phyloP scores from a whole-genome alignment of 2,888 invertebrate species.

The Furcula furcula region DNA sequence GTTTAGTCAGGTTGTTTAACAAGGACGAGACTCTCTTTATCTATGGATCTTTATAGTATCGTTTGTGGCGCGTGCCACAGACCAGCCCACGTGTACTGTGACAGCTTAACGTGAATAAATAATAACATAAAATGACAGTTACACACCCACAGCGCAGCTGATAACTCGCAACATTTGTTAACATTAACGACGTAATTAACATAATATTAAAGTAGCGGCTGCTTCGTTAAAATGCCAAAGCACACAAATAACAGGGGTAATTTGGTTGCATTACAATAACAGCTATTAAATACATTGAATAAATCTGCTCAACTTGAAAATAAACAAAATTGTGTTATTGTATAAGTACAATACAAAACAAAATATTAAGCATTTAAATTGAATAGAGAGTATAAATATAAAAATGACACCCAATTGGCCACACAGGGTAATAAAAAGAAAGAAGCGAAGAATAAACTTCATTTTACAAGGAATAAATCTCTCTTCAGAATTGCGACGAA shows the following conservation, averaged over 20 bases:
- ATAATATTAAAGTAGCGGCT: constrained; percentile 19
- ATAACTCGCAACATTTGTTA: constrained; percentile 47
- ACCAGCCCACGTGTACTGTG: constrained; percentile 44
- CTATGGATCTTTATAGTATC: constrained; percentile 32
- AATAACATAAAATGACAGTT: constrained; percentile 45
- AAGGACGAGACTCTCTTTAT: constrained; percentile 25
- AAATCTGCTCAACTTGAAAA: not conserved
- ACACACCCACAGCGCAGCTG: constrained; percentile 37
- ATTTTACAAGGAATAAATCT: constrained; percentile 64
- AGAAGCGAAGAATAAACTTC: constrained; percentile 42
- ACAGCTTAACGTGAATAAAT: constrained; percentile 50
- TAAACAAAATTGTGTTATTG: constrained; percentile 1
- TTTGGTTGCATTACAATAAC: constrained; percentile 4
- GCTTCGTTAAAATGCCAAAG: constrained; percentile 25
- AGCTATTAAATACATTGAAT: constrained; percentile 2
- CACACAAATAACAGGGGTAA: constrained; percentile 8
- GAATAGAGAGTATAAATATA: constrained; percentile 4
- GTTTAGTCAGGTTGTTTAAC: constrained; percentile 30
- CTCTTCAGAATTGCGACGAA: constrained; percentile 57
- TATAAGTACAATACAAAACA: not conserved
- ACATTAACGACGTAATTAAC: constrained; percentile 39
- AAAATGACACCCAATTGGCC: constrained; percentile 12
- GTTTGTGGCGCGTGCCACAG: constrained; percentile 44
- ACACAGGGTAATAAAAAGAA: constrained; percentile 33
- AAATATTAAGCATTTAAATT: constrained; percentile 5